These are phyloP conservation scores for Ictalurus furcatus DNA, from an alignment of 2,113 vertebrate species.

Conservation along the genomic window DNA sequence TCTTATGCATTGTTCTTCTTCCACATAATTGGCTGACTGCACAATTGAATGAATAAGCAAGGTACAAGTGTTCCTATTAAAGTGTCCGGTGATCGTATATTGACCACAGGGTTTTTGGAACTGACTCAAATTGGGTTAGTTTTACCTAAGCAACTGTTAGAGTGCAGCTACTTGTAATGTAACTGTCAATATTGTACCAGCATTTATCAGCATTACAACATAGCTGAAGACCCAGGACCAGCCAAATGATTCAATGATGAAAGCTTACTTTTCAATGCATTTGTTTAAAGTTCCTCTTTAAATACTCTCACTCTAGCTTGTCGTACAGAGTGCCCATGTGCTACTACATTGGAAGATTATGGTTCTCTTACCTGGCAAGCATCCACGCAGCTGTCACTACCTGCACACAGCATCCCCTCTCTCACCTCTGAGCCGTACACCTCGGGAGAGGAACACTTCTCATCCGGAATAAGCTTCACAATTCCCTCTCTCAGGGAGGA, in stretches of 20 bases:
- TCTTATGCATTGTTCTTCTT: neutral
- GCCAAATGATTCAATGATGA: neutral
- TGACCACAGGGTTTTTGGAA: neutral
- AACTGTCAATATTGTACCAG: neutral
- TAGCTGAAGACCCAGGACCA: neutral
- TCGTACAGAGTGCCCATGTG: neutral
- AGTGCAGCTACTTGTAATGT: neutral
- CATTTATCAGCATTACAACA: neutral
- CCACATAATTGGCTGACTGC: neutral
- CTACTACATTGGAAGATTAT: neutral
- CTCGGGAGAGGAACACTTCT: constrained; percentile 79
- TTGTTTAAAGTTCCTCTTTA: neutral
- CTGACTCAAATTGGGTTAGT: neutral
- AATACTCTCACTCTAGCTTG: neutral
- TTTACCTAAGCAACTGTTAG: neutral
- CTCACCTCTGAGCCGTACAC: constrained; percentile 85
- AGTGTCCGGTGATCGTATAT: neutral
- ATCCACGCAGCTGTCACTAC: constrained; percentile 79
- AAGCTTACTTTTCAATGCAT: constrained; percentile 2
- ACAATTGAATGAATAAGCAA: neutral
- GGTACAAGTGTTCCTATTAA: neutral
- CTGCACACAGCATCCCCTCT: constrained; percentile 89
- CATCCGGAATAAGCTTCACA: constrained; percentile 77
- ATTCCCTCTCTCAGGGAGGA: constrained; percentile 80
- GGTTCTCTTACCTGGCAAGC: constrained; percentile 85